Percentiles rank a stretch among this genome's conserved stretches.
Evolutionary conservation across 2,888 invertebrate species (phyloP).

Genomic region (Polymixis flavicincta): DNA sequence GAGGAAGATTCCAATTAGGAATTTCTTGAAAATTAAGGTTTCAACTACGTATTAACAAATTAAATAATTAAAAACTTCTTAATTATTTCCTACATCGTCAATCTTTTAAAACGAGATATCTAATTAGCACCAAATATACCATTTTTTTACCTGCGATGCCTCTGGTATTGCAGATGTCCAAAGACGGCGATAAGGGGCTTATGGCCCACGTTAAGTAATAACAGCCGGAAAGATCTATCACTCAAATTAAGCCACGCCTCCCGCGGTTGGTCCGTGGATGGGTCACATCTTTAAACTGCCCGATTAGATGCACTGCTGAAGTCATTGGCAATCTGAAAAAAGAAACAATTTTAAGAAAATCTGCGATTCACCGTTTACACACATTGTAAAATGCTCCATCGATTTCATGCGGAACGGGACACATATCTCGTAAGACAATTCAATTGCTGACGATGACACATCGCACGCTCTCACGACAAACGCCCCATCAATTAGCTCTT

Average conservation of each 20-base stretch:
- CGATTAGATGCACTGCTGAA: not conserved
- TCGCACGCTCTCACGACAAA: conserved; percentile 54
- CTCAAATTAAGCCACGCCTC: too few species aligned
- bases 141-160: too few species aligned
- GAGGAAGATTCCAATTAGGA: not conserved
- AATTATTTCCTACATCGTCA: conserved; percentile 13
- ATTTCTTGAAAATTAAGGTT: not conserved
- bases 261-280: too few species aligned
- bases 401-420: conserved; percentile 43
- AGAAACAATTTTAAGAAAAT: conserved; percentile 11
- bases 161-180: too few species aligned
- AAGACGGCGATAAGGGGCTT: too few species aligned
- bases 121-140: not conserved
- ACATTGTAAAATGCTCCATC: conserved; percentile 47
- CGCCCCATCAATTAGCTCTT: conserved; percentile 43
- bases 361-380: conserved; percentile 7
- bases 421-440: conserved; percentile 47
- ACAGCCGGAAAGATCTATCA: too few species aligned
- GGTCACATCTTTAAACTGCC: too few species aligned
- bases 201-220: too few species aligned
- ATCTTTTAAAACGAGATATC: not conserved
- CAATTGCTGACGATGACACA: conserved; percentile 48
- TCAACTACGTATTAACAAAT: not conserved
- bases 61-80: not conserved
- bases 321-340: not conserved